Evolutionary conservation across 2,888 invertebrate species (phyloP), one percentile per base, ranked within the genome.

Genomic region (Meta bourneti): DNA sequence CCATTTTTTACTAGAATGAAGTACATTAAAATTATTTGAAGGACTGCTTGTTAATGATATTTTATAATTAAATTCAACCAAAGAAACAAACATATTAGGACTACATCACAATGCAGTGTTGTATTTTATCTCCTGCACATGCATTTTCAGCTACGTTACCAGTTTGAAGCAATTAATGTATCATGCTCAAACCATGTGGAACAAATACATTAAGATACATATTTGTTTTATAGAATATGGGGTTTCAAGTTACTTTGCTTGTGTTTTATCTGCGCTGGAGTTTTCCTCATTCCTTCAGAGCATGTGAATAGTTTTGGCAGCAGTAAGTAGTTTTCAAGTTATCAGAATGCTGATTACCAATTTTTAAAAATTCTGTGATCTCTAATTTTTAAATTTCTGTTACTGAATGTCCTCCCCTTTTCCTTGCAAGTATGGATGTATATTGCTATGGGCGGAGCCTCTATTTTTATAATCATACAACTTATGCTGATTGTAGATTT

Each of bases 401-500:
- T 19, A 61, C 61, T 61, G 6, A 61, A 61, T 78, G 6, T 51
- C 20, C 51, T 72, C 61, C 16, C 80, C 79, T 82, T 13, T 90
- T 87, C 90, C 84, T 93, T 93, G 93, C 81, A 94, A 95, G 95
- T 94, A 79, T 95, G 95, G 95, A 95, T 95, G 95, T 95, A 95
- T 93, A 93, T 95, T 78, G 95, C 95, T 4, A 95, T 95, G 95
- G 94, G 94, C 51, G 95, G 95, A 79, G 95, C 95, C 4, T 94
- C 94, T 75, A 74, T 95, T 6, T 95, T 95, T 93, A 95, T 95
- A 52, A 93, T 95, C 9, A 94, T 95, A 61, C 95, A 95, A 93
- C 94, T 95, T 16, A 93, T 95, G 80, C 94, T 95, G 6, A 94
- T 95, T 83, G 95, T 95, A 5, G 95, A 95, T 93, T 95, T 95